Base-by-base conservation (phyloP, 2,797 vertebrate species). In the Spondyliosoma cantharus region DNA sequence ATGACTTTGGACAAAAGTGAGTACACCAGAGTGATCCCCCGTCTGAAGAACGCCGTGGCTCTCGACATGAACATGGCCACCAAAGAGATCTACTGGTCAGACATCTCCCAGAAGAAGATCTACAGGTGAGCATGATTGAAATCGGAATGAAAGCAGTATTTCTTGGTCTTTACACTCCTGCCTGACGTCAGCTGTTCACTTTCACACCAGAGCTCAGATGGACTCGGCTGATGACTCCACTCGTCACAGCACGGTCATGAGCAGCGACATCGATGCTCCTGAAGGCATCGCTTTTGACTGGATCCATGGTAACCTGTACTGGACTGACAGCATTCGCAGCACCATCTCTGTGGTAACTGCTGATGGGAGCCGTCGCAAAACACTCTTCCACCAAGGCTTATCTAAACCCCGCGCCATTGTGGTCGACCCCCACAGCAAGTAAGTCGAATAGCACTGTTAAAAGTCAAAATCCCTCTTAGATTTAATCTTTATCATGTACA, bases 261-360 rank as follows among this genome's bases (percentile, higher is more conserved):
- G 85, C 1, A 86, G 67, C 0, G 93, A 91, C 72, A 86, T 96
- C 0, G 93, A 92, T 6, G 94, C 95, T 12, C 96, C 97, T 0
- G 96, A 97, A 0, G 97, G 97, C 45, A 90, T 98, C 3, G 97
- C 97, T 0, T 91, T 96, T 0, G 97, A 98, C 83, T 98, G 97
- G 97, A 85, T 98, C 86, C 97, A 98, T 3, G 73, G 91, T 15
- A 96, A 96, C 91, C 93, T 98, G 59, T 98, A 98, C 91, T 98
- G 97, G 97, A 97, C 97, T 0, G 97, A 98, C 83, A 95, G 96
- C 5, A n/a, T 93, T 8, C 93, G 90, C 22, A 90, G 96, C 75
- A 93, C 94, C 0, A 85, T 98, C 73, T 97, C 96, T 0, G 96
- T 98, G 82, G 95, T 94, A 0, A 95, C 95, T 2, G 94, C 90